phyloP scores from a whole-genome alignment of 2,113 vertebrate genomes.

The Corythornis madagascariensis region DNA sequence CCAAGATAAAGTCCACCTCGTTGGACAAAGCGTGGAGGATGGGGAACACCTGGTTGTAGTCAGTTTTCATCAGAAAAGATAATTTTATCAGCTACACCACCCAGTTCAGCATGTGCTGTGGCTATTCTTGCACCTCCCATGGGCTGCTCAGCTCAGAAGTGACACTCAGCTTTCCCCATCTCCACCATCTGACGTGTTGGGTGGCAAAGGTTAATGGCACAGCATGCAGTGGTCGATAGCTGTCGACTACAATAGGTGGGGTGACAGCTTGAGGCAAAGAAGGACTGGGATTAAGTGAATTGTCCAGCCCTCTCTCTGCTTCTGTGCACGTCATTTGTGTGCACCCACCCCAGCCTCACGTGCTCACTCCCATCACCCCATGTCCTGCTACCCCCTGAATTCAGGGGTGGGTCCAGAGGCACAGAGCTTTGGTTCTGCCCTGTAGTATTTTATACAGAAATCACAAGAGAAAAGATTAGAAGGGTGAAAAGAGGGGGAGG shows the following conservation, averaged over 20 bases:
- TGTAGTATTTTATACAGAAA: fast-evolving
- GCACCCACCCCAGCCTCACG: background rate
- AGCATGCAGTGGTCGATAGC: background rate
- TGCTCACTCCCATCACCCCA: fast-evolving
- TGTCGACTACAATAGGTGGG: background rate
- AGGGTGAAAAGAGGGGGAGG: background rate
- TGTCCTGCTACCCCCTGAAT: background rate
- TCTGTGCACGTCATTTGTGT: background rate
- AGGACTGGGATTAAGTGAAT: background rate
- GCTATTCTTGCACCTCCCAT: background rate
- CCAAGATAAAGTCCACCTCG: fast-evolving
- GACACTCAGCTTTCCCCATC: background rate
- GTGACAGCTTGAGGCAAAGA: background rate
- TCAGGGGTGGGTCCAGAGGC: background rate
- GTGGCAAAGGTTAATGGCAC: background rate
- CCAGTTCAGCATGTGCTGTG: fast-evolving
- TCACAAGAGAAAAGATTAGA: background rate
- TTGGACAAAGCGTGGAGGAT: background rate
- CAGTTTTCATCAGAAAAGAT: too few relatives aligned
- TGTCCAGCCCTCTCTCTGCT: background rate
- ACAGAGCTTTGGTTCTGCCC: background rate
- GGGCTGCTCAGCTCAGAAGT: background rate
- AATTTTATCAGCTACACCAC: background rate
- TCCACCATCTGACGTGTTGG: background rate
- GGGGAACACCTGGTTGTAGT: background rate